These are phyloP conservation scores for Pelobates cultripes DNA, from an alignment of 2,797 vertebrate species.

Conservation along the genomic window DNA sequence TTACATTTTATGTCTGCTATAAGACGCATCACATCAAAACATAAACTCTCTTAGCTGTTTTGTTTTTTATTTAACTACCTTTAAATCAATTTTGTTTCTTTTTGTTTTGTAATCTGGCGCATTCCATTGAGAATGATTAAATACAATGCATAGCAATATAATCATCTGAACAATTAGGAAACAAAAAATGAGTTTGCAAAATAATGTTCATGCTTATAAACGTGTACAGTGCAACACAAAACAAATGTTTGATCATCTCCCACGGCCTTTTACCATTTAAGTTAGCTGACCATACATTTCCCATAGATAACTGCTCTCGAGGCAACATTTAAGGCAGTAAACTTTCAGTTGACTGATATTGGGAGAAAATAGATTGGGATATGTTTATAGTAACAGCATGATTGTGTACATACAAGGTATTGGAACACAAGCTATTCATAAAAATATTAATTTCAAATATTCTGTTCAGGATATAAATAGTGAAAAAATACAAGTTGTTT, in stretches of 20 bases:
- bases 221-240: background rate
- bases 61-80: background rate
- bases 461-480: background rate
- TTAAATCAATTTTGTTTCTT: constrained; percentile 45
- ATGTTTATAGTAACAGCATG: background rate
- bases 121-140: constrained; percentile 16
- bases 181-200: background rate
- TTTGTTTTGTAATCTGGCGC: background rate
- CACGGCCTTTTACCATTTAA: background rate
- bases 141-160: constrained; percentile 6
- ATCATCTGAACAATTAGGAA: background rate
- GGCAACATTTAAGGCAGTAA: background rate
- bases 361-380: background rate
- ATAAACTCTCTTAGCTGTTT: constrained; percentile 23
- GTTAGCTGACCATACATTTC: background rate
- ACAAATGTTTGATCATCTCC: background rate
- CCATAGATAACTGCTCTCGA: background rate
- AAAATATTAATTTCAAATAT: background rate
- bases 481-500: background rate
- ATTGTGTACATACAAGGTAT: background rate
- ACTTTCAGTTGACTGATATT: background rate
- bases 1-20: constrained; percentile 41
- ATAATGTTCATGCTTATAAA: background rate
- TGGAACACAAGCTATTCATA: background rate
- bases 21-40: constrained; percentile 46